phyloP scores from a whole-genome alignment of 2,797 vertebrate species.

The Periparus ater region DNA sequence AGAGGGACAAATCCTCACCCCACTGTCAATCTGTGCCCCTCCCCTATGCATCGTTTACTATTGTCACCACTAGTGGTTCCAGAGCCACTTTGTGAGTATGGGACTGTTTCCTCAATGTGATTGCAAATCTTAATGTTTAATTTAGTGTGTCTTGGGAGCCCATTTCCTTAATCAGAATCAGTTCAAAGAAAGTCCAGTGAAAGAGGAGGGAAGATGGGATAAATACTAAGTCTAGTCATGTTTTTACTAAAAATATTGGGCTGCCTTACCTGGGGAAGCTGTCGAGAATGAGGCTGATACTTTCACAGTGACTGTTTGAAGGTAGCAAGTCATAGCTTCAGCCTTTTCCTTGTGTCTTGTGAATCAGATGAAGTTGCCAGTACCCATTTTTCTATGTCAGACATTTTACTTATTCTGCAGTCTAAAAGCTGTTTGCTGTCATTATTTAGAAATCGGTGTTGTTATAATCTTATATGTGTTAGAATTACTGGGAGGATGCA shows the following conservation, averaged over 20 bases:
- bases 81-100: neutral
- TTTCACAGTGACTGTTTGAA: neutral
- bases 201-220: neutral
- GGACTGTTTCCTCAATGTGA: neutral
- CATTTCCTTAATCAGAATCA: neutral
- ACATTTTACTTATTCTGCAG: neutral
- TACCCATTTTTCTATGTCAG: neutral
- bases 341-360: neutral
- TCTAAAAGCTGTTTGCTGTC: neutral
- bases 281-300: neutral
- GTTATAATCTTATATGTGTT: neutral
- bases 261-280: neutral
- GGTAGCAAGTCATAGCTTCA: neutral
- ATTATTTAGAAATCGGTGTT: neutral
- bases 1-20: neutral
- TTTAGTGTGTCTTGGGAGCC: neutral
- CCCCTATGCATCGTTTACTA: neutral
- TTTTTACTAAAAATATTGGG: neutral
- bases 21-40: neutral
- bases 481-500: neutral
- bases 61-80: neutral
- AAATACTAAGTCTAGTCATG: neutral
- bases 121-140: neutral
- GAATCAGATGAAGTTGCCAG: neutral
- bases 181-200: neutral